Evolutionary conservation across 2,797 vertebrate species (phyloP).

Genomic region (Caiman crocodilus): DNA sequence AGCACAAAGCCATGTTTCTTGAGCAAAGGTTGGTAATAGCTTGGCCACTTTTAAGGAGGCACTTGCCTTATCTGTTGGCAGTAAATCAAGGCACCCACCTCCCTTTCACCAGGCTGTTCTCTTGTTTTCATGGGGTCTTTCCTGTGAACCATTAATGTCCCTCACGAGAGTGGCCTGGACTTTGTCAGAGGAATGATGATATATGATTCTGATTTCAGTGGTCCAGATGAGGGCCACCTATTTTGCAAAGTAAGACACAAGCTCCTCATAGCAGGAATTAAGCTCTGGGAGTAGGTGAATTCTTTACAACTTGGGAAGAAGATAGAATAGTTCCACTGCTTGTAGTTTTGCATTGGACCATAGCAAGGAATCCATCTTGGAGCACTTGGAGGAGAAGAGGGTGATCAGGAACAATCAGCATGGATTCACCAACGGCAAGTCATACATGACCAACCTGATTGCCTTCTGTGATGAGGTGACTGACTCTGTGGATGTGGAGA

Average conservation of each 20-base stretch:
- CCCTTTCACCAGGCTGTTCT: background rate
- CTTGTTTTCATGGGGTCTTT: background rate
- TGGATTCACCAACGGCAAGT: too few relatives aligned
- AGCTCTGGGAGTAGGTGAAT: background rate
- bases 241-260: background rate
- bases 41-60: background rate
- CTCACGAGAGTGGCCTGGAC: background rate
- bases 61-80: background rate
- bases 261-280: background rate
- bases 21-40: background rate
- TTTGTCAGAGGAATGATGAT: background rate
- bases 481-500: too few relatives aligned
- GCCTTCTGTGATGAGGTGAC: too few relatives aligned
- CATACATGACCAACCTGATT: too few relatives aligned
- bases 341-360: background rate
- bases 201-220: background rate
- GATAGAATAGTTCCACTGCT: background rate
- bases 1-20: background rate
- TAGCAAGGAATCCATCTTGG: too few relatives aligned
- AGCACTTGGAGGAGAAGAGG: too few relatives aligned
- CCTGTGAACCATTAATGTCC: background rate
- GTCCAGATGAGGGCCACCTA: background rate
- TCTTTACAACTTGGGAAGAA: too few relatives aligned
- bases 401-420: too few relatives aligned
- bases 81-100: background rate